Base-by-base conservation (phyloP, 2,113 vertebrate species). In the Takifugu bimaculatus region DNA sequence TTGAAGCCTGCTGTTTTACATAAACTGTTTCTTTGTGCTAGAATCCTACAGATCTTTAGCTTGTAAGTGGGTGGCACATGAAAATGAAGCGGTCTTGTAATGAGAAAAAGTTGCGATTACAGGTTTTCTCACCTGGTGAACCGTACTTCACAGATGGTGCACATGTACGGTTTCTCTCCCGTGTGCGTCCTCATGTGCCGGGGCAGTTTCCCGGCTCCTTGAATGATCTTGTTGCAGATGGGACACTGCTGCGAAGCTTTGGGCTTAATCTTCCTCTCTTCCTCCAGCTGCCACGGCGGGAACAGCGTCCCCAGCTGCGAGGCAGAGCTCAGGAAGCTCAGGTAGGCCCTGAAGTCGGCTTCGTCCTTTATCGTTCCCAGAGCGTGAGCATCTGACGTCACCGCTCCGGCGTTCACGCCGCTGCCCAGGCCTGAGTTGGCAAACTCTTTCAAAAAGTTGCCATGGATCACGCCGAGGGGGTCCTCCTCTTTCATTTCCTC, bases 91-190 rank as follows among this genome's bases (percentile, higher is more conserved):
- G 11, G 11, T 25, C 3, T 3, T 15, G 27, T 32, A 5, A 29
- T 35, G 27, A 20, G 15, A 11, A 60, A 12, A 26, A 51, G 26
- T 42, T 20, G 55, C 26, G 35, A 11, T 39, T 10, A 11, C 7
- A 39, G 35, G 35, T 47, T 51, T 4, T 74, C 93, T 50, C 86
- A 98, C 97, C 96, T 97, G 90, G 97, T 99, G 81, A 99, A 99
- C 76, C 95, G 94, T 63, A 99, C 97, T 87, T 97, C 96, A 60
- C 97, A 99, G 92, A 98, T 97, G 79, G 79, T 97, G 87, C 97
- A 99, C 94, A 98, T 96, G 80, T 99, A 99, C 20, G 97, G 97
- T 85, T 98, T 98, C 89, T 99, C 97, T 65, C 97, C 97, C 0
- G 97, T 98, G 78, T 98, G 97, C 4, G 96, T 98, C 74, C 96